phyloP scores from a whole-genome alignment of 1,140 invertebrate genomes.

The Aphaenogaster rudis region DNA sequence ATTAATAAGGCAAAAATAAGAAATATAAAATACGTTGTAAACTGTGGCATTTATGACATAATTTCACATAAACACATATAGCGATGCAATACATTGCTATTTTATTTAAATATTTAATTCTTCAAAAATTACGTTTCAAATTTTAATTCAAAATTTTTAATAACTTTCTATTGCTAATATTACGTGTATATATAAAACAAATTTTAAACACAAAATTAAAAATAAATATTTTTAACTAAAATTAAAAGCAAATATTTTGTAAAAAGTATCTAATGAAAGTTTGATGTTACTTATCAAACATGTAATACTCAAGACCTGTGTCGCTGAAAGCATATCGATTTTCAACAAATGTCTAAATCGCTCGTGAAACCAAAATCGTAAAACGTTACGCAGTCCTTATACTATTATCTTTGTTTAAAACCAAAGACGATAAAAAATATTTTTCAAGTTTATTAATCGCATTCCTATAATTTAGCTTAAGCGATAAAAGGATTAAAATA shows the following conservation, averaged over 20 bases:
- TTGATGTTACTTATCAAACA: conserved; percentile 4
- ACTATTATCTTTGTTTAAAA: background rate
- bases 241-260: conserved; percentile 36
- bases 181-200: background rate
- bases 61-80: background rate
- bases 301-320: background rate
- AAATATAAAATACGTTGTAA: background rate
- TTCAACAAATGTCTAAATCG: background rate
- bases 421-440: background rate
- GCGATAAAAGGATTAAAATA: background rate
- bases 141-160: background rate
- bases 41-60: conserved; percentile 25
- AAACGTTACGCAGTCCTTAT: background rate
- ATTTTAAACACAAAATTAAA: conserved; percentile 16
- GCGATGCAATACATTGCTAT: background rate
- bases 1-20: background rate
- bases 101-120: background rate
- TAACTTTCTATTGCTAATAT: background rate
- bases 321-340: conserved; percentile 17
- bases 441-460: background rate
- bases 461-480: background rate
- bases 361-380: background rate
- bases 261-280: background rate
- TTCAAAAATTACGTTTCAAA: background rate
- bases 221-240: conserved; percentile 15